Base-by-base conservation (phyloP, 2,797 vertebrate species). In the Melanotaenia boesemani region DNA sequence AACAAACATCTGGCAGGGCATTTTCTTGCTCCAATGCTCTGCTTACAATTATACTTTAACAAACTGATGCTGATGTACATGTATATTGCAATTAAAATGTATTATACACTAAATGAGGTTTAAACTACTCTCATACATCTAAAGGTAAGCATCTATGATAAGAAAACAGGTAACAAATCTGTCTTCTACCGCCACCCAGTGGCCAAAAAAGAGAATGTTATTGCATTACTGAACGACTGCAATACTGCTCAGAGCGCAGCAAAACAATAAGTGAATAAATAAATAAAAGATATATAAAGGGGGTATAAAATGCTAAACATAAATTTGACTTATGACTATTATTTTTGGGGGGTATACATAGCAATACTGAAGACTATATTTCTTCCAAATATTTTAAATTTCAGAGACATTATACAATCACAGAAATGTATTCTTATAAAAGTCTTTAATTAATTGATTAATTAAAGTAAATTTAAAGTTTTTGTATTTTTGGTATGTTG, bases 171-270 rank as follows among this genome's bases (percentile, higher is more conserved):
- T 24, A 54, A 59, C 20, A 37, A 63, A 80, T 70, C 34, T 32
- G 84, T 90, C 66, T 76, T 92, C 79, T 91, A 89, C 81, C 67
- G 73, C 91, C 93, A 88, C 70, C 90, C 58, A 86, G 90, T 91
- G 93, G 85, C 62, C 37, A 56, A 74, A 50, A 62, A 30, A 10
- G 28, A 46, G 63, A 85, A 86, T 2, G 18, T 50, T 74, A n/a
- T 15, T 61, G 67, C 34, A 48, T n/a, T 22, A 52, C 10, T 41
- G 12, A 11, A 6, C 63, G 5, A 34, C 34, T 13, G 28, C 11
- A 41, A 10, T 2, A 9, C 37, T 70, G 34, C 20, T 39, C 15
- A 46, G 26, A 15, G 4, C 13, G 3, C 36, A 20, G 28, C 5
- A 12, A 58, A 9, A 4, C 6, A 28, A 28, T 41, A 28, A 28